phyloP scores from a whole-genome alignment of 2,797 vertebrate genomes.

The Cottoperca gobio region DNA sequence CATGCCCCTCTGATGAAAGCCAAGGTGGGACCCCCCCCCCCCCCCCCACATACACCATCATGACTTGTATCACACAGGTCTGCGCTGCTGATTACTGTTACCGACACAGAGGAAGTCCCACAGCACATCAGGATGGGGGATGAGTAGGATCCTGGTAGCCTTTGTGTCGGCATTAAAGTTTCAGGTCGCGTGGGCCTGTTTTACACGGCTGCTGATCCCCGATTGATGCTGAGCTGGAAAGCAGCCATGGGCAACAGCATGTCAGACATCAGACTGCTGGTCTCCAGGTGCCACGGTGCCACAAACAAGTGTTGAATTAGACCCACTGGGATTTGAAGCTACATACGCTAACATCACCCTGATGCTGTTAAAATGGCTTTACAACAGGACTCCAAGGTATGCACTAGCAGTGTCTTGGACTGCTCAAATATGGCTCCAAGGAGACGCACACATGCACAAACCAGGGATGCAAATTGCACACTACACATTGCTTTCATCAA shows the following conservation, averaged over 20 bases:
- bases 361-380: conserved; percentile 59
- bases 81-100: conserved; percentile 52
- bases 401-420: not conserved
- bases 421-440: not conserved
- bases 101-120: conserved; percentile 63
- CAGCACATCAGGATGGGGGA: conserved; percentile 60
- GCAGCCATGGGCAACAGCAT: conserved; percentile 86
- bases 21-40: not conserved
- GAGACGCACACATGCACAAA: not conserved
- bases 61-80: conserved; percentile 26
- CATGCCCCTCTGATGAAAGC: conserved; percentile 43
- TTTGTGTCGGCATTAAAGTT: conserved; percentile 87
- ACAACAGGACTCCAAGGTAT: conserved; percentile 48
- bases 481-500: not conserved
- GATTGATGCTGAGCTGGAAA: conserved; percentile 78
- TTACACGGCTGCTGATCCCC: conserved; percentile 69
- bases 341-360: conserved; percentile 65
- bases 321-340: conserved; percentile 70
- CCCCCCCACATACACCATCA: not conserved
- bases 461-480: not conserved
- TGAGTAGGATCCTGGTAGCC: conserved; percentile 43
- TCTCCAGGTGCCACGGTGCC: conserved; percentile 77
- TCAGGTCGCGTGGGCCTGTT: conserved; percentile 80
- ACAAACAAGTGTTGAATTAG: conserved; percentile 82
- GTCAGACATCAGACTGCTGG: conserved; percentile 77